phyloP scores from a whole-genome alignment of 2,113 vertebrate species.

The Callaeas wilsoni region DNA sequence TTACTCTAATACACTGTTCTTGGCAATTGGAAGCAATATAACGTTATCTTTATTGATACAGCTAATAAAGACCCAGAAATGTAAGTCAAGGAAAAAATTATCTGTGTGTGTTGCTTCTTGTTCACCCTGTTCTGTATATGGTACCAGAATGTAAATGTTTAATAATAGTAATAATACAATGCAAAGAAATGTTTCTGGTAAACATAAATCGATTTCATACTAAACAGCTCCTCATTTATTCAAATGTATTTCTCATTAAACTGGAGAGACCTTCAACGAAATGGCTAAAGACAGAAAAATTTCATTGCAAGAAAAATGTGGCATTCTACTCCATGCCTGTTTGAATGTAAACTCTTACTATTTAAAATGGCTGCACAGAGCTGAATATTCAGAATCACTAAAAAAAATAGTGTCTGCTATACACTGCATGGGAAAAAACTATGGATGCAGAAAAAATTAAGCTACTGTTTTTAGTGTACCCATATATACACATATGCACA shows the following conservation, averaged over 20 bases:
- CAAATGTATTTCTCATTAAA: neutral
- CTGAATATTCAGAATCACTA: neutral
- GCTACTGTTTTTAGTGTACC: neutral
- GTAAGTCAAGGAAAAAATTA: neutral
- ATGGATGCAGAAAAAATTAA: neutral
- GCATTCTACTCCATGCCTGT: neutral
- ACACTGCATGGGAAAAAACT: neutral
- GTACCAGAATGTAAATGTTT: neutral
- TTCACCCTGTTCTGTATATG: neutral
- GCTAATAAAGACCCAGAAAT: neutral
- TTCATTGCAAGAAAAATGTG: neutral
- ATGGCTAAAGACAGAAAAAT: neutral
- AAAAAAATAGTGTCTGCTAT: neutral
- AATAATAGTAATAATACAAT: neutral
- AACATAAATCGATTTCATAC: neutral
- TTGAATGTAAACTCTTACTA: neutral
- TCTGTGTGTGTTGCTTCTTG: neutral
- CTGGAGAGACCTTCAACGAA: neutral
- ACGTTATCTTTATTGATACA: neutral
- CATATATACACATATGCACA: neutral
- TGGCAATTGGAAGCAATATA: neutral
- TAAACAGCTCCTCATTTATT: neutral
- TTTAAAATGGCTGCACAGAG: neutral
- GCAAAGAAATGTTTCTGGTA: neutral
- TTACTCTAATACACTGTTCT: neutral